Evolutionary conservation across 2,888 invertebrate genomes (phyloP), one percentile per base, ranked within the genome.

Genomic region (Rhogogaster chlorosoma): DNA sequence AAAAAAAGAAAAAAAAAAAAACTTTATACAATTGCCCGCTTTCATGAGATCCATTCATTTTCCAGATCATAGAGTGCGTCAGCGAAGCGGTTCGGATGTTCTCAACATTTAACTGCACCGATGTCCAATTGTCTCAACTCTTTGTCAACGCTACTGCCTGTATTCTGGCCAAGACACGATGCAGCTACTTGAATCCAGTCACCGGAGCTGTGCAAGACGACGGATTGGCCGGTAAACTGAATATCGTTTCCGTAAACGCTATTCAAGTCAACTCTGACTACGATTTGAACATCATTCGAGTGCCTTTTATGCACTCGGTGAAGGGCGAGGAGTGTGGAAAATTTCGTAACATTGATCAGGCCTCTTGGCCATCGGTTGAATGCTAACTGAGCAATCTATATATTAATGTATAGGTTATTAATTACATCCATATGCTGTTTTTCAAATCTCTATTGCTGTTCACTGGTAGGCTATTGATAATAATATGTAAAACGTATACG

Each of bases 61-160:
- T 87, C 71, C 86, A 92, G 92, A 89, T 92, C 77, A 87, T 88
- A 32, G 85, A 88, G 49, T 92, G 92, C 87, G 87, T 92, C 18
- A 84, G 84, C 29, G 92, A 92, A 42, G 91, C 92, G 9, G 57
- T 87, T 57, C 82, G 67, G 38, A 82, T 87, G 67, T 88, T 89
- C 4, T 87, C 67, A 84, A 78, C n/a, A 18, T 89, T 90, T 86
- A 88, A 87, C 86, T 78, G 75, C n/a, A 89, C 90, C 83, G 88
- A 89, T 80, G 86, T 86, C 6, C 85, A 89, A 49, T 45, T 83
- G 32, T 88, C 90, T 9, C 90, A 91, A 87, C 87, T 92, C 12
- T 91, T 90, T 89, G 95, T 94, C 42, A 96, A 96, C 90, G 95
- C 96, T 49, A 96, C 96, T 2, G 95, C 96, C 12, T 96, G 96